Evolutionary conservation across 1,140 invertebrate genomes (phyloP).

Genomic region (Brachionus manjavacas): DNA sequence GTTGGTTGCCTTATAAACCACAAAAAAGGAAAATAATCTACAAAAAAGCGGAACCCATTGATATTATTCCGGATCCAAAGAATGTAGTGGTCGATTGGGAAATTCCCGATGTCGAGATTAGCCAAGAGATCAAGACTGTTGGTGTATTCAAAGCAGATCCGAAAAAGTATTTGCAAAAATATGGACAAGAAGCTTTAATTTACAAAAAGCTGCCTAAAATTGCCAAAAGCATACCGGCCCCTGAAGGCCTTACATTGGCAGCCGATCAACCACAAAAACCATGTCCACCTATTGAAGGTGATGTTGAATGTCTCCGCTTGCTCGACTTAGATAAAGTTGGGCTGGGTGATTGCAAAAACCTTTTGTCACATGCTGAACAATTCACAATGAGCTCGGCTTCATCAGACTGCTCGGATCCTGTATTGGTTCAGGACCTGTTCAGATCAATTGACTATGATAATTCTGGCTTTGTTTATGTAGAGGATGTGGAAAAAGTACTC

Average conservation of each 20-base stretch:
- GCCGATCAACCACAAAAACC: background rate
- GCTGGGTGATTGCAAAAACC: background rate
- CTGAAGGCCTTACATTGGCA: background rate
- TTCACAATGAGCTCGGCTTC: background rate
- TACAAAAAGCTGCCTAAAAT: background rate
- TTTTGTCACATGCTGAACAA: background rate
- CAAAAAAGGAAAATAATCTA: conserved; percentile 31
- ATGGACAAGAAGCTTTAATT: background rate
- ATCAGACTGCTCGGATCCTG: background rate
- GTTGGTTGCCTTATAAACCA: conserved; percentile 43
- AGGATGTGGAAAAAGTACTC: conserved; percentile 30
- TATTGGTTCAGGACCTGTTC: background rate
- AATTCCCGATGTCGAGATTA: background rate
- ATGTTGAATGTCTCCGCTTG: background rate
- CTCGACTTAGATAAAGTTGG: conserved; percentile 14
- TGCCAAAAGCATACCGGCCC: conserved; percentile 1
- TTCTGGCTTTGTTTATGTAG: background rate
- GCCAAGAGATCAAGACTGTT: conserved; percentile 5
- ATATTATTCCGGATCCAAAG: background rate
- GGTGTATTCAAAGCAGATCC: conserved; percentile 13
- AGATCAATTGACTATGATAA: conserved; percentile 31
- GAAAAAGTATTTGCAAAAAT: conserved; percentile 11
- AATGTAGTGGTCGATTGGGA: conserved; percentile 16
- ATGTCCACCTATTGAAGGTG: background rate
- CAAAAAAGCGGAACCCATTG: background rate